Base-by-base conservation (phyloP, 2,797 vertebrate species). In the Pseudomugil gertrudae region DNA sequence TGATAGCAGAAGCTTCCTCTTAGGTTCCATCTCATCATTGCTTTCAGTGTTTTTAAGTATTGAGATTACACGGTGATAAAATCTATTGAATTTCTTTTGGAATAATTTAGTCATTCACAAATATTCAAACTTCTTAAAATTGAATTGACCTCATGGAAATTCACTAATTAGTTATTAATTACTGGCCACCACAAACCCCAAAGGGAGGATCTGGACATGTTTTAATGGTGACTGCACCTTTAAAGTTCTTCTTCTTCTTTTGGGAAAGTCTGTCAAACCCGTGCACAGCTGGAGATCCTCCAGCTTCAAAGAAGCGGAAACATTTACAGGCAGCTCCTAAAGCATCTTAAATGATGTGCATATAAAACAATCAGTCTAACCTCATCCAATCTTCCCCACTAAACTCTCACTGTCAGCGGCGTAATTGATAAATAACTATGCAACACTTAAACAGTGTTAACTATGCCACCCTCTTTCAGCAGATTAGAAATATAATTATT, bases 271-370 rank as follows among this genome's bases (percentile, higher is more conserved):
- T 52, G 24, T 35, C 7, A 21, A 51, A 26, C 27, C 27, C 14
- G 9, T 11, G 6, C 3, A 13, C 15, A 26, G 43, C 21, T 57
- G n/a, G 5, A 61, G n/a, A 21, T 55, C 36, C 23, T 38, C 3
- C 0, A 53, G 2, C 40, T 67, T 66, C 26, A 51, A 48, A 66
- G n/a, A 6, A 33, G 2, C 63, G 33, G 63, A 21, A 23, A 30
- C 32, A 48, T 65, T 74, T 57, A 48, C 19, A 74, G 21, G 43
- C 47, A 4, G 33, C 26, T 61, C 61, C 66, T 70, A 36, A 0
- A 5, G n/a, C 24, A 4, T 60, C 38, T 60, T 19, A 17, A 62
- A 19, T 10, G 1, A 43, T 9, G 36, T 40, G 36, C 36, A 40
- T 9, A n/a, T n/a, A 9, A 21, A 45, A 38, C 9, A 45, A 21